phyloP scores from a whole-genome alignment of 2,797 vertebrate genomes.

The Sebastes trivittatus region DNA sequence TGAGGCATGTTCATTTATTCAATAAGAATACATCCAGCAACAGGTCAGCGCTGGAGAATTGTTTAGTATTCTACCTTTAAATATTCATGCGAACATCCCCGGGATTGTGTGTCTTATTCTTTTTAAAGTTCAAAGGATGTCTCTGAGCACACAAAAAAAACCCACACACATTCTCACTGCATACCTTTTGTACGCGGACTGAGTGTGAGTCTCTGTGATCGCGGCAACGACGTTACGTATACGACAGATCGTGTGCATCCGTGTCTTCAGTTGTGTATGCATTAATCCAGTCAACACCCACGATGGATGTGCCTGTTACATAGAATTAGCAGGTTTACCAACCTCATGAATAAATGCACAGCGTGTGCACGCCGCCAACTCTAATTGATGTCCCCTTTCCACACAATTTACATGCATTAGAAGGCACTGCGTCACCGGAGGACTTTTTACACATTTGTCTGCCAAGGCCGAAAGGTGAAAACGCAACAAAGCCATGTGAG shows the following conservation, averaged over 20 bases:
- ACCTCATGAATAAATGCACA: slow-evolving; percentile 55
- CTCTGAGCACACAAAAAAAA: not conserved
- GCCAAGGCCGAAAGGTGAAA: slow-evolving; percentile 33
- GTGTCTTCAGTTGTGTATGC: slow-evolving; percentile 2
- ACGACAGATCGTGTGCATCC: not conserved
- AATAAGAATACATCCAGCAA: slow-evolving; percentile 51
- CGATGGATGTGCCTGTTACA: slow-evolving; percentile 27
- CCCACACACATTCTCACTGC: not conserved
- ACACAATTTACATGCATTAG: slow-evolving; percentile 53
- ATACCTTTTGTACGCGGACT: not conserved
- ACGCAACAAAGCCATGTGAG: not conserved
- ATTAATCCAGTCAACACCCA: slow-evolving; percentile 20
- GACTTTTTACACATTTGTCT: slow-evolving; percentile 25
- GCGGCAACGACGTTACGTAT: not conserved
- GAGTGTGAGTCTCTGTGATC: not conserved
- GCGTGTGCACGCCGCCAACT: slow-evolving; percentile 20
- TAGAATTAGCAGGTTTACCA: slow-evolving; percentile 61
- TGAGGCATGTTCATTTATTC: slow-evolving; percentile 62
- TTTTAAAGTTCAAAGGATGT: slow-evolving; percentile 42
- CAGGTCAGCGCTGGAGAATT: slow-evolving; percentile 56
- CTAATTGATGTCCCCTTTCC: slow-evolving; percentile 52
- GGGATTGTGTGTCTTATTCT: slow-evolving; percentile 24
- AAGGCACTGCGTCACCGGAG: slow-evolving; percentile 8
- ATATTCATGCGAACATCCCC: slow-evolving; percentile 53
- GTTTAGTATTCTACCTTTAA: slow-evolving; percentile 35